Conservation (phyloP, 2,888 invertebrate genomes). For the Tiphia femorata region DNA sequence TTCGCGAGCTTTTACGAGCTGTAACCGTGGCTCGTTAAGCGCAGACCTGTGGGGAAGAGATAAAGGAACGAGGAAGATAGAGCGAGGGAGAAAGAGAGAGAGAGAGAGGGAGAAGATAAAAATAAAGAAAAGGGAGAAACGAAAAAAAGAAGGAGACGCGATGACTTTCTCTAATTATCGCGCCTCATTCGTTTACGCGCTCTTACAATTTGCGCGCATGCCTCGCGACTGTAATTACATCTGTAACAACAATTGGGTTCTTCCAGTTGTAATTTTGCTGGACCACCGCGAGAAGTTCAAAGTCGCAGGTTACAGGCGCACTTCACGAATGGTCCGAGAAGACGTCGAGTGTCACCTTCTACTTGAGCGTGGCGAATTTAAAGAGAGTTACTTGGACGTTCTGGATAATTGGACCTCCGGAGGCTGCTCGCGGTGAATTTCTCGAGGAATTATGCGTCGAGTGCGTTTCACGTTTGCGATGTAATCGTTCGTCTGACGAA, state of each 20-base stretch:
- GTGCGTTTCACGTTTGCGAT: too few species aligned
- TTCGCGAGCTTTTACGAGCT: background rate
- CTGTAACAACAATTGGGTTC: constrained; percentile 37
- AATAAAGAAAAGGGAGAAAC: background rate
- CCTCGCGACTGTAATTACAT: constrained; percentile 31
- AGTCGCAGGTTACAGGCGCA: too few species aligned
- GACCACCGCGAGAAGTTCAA: too few species aligned
- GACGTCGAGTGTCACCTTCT: too few species aligned
- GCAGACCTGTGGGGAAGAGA: background rate
- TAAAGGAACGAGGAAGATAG: background rate
- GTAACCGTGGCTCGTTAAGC: background rate
- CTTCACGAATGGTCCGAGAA: too few species aligned
- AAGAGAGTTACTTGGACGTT: too few species aligned
- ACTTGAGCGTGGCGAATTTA: too few species aligned
- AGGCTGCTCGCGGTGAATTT: too few species aligned
- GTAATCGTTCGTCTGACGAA: too few species aligned
- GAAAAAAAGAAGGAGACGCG: background rate
- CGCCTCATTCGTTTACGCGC: constrained; percentile 32
- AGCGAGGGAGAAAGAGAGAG: background rate
- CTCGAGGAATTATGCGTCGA: too few species aligned
- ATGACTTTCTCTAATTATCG: constrained; percentile 44
- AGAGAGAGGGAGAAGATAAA: background rate
- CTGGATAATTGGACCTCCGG: too few species aligned
- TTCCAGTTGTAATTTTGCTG: too few species aligned
- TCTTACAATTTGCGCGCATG: constrained; percentile 14